Conservation (phyloP, 2,797 vertebrate genomes). For the Sciurus vulgaris region DNA sequence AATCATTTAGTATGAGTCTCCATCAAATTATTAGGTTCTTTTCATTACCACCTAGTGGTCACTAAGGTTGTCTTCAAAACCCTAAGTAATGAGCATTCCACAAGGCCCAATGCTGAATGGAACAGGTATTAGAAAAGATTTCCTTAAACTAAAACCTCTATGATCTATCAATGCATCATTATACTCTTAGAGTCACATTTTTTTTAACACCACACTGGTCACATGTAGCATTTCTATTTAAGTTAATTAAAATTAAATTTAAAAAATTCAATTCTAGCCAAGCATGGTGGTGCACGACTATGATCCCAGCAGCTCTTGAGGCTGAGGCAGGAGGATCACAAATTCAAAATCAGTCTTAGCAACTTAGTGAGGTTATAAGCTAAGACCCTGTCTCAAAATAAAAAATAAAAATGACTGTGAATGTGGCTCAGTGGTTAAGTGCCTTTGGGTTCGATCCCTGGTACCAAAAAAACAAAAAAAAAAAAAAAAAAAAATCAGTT, state of each 20-base stretch:
- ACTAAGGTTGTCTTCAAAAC: constrained; percentile 16
- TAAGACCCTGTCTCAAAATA: too few relatives aligned
- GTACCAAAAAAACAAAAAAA: too few relatives aligned
- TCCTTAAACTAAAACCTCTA: constrained; percentile 44
- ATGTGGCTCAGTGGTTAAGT: too few relatives aligned
- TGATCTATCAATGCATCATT: not conserved
- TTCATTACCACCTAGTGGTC: not conserved
- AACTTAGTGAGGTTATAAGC: too few relatives aligned
- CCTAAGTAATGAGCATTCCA: not conserved
- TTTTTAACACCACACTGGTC: not conserved
- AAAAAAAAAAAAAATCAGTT: not conserved
- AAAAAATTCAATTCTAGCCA: not conserved
- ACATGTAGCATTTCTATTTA: constrained; percentile 25
- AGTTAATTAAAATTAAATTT: constrained; percentile 40
- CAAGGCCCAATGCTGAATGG: not conserved
- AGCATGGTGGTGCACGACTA: too few relatives aligned
- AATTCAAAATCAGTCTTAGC: too few relatives aligned
- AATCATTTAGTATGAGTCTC: not conserved
- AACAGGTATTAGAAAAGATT: not conserved
- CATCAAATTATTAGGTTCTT: not conserved
- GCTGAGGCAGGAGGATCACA: too few relatives aligned
- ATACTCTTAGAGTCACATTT: not conserved
- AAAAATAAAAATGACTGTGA: too few relatives aligned
- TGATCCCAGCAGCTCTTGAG: too few relatives aligned
- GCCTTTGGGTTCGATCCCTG: too few relatives aligned